These are phyloP conservation scores for Diplogasteroides magnus DNA, from an alignment of 1,140 invertebrate species.

Conservation along the genomic window DNA sequence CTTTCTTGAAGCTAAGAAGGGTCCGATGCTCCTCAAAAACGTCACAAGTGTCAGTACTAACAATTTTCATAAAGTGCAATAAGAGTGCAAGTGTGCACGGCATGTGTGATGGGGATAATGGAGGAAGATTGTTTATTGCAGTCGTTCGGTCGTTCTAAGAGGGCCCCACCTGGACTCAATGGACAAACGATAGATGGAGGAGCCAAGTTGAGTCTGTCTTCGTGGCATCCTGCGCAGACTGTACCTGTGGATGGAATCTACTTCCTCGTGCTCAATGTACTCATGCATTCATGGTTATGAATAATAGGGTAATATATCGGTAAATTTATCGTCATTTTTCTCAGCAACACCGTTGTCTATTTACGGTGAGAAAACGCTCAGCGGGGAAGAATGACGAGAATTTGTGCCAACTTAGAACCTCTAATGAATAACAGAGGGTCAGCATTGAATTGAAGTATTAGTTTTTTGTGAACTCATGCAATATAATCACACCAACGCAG, in stretches of 20 bases:
- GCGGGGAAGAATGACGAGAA: too few relatives aligned
- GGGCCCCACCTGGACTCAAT: slow-evolving; percentile 41
- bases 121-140: not conserved
- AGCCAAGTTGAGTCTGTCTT: slow-evolving; percentile 41
- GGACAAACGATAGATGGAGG: slow-evolving; percentile 50
- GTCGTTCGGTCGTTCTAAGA: slow-evolving; percentile 18
- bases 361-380: not conserved
- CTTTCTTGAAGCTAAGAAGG: not conserved
- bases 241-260: slow-evolving; percentile 50
- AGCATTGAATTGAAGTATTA: not conserved
- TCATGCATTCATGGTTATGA: not conserved
- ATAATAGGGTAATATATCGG: not conserved
- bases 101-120: too few relatives aligned
- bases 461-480: slow-evolving; percentile 2
- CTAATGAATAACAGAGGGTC: too few relatives aligned
- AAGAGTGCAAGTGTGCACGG: not conserved
- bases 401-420: too few relatives aligned
- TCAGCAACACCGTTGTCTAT: not conserved
- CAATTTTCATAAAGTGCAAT: slow-evolving; percentile 5
- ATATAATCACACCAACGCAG: slow-evolving; percentile 3
- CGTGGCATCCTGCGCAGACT: slow-evolving; percentile 49
- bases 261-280: slow-evolving; percentile 49
- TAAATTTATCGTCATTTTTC: not conserved
- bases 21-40: slow-evolving; percentile 36
- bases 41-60: slow-evolving; percentile 23